Evolutionary conservation across 2,797 vertebrate genomes (phyloP).

Genomic region (Novumbra hubbsi): DNA sequence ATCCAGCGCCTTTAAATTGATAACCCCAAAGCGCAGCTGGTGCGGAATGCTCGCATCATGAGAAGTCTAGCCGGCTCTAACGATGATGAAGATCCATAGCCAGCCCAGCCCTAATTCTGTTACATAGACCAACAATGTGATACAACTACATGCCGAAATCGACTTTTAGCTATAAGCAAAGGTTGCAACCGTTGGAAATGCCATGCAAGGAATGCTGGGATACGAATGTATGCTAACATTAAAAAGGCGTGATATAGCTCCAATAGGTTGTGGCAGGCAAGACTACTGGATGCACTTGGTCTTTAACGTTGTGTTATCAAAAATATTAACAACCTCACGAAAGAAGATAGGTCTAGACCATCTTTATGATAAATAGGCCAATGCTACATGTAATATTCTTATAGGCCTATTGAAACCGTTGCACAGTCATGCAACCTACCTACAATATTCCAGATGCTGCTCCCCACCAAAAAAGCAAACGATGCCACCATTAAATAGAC

Average conservation of each 20-base stretch:
- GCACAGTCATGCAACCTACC: constrained; percentile 3
- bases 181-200: not conserved
- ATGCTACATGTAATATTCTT: not conserved
- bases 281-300: not conserved
- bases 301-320: not conserved
- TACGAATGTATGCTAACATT: not conserved
- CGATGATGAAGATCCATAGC: not conserved
- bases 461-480: constrained; percentile 6
- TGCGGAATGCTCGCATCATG: not conserved
- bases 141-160: not conserved
- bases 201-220: not conserved
- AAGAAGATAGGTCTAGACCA: not conserved
- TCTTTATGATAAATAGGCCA: not conserved
- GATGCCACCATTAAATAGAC: constrained; percentile 4
- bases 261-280: not conserved
- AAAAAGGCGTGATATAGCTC: not conserved
- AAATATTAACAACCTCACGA: not conserved
- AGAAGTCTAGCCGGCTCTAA: not conserved
- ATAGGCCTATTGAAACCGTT: not conserved
- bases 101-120: not conserved
- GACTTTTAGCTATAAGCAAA: not conserved
- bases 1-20: not conserved
- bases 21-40: not conserved
- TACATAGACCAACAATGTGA: not conserved
- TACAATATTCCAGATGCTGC: constrained; percentile 17